Evolutionary conservation across 2,113 vertebrate genomes (phyloP), one percentile per base, ranked within the genome.

Genomic region (Opisthocomus hoazin): DNA sequence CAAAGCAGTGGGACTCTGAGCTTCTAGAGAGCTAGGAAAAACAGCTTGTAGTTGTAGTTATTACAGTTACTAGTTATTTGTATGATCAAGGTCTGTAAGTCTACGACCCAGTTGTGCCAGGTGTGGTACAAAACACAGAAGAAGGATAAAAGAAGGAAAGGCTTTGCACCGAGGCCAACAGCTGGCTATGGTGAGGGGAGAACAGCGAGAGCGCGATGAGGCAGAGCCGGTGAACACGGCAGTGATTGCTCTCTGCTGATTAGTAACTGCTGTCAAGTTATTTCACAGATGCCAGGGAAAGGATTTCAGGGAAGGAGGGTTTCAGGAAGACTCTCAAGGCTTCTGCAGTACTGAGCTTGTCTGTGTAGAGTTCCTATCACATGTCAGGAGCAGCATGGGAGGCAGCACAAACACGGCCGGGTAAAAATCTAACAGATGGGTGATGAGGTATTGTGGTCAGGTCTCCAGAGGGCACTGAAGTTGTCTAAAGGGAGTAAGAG

Each of bases 371-470:
- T 10, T 85, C 10, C 12, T 12, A 1, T 12, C 8, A 4, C 4
- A 23, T 27, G 29, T 24, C 8, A 91, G 73, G 50, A 93, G 41
- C 53, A 80, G 68, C 45, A 15, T 0, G 18, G 45, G 66, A 76
- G 27, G 37, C 64, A 80, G 37, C 50, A 66, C n/a, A 16, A 29
- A 80, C 30, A 37, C 12, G 16, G 23, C 1, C 2, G 11, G 10
- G 29, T 75, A 46, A 68, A 79, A 78, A 32, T 3, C 14, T 7
- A 43, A 24, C 0, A 1, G 37, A 7, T 5, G 29, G 48, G 26
- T 1, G 3, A 6, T 6, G 32, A 37, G 27, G 20, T 6, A 2
- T 0, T 11, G 30, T 11, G 60, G 10, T 15, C 12, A 27, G 26
- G 5, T 54, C 51, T 76, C 24, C 54, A 11, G 16, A n/a, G 24